These are phyloP conservation scores for Pyrocoelia pectoralis DNA, from an alignment of 2,888 invertebrate genomes.

Conservation along the genomic window DNA sequence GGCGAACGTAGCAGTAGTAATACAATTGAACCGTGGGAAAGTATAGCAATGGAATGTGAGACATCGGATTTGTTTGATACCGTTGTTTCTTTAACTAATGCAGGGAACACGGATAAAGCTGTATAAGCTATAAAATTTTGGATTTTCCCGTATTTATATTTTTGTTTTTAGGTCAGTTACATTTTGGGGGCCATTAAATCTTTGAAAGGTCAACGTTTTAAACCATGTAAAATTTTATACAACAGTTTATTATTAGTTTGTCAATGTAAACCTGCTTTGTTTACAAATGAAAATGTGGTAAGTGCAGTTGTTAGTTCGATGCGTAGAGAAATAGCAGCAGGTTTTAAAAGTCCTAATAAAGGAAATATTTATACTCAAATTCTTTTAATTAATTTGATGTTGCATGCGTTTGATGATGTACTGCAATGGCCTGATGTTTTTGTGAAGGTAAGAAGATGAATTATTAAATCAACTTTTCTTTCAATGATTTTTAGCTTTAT, in stretches of 20 bases:
- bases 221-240: conserved; percentile 82
- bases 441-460: conserved; percentile 71
- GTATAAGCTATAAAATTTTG: conserved; percentile 54
- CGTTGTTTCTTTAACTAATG: conserved; percentile 78
- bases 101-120: conserved; percentile 82
- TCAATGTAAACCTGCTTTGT: conserved; percentile 80
- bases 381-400: conserved; percentile 83
- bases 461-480: conserved; percentile 5
- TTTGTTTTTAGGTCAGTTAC: conserved; percentile 66
- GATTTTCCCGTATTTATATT: conserved; percentile 10
- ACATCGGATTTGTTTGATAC: conserved; percentile 78
- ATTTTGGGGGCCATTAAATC: conserved; percentile 89
- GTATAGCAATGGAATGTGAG: conserved; percentile 81
- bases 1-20: conserved; percentile 45
- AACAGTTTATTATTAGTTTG: conserved; percentile 82
- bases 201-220: conserved; percentile 79
- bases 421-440: conserved; percentile 92
- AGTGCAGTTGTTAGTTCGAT: conserved; percentile 83
- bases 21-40: conserved; percentile 72
- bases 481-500: conserved; percentile 72
- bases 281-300: conserved; percentile 77
- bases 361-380: conserved; percentile 83
- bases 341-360: conserved; percentile 74
- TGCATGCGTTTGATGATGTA: conserved; percentile 82
- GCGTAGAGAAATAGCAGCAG: conserved; percentile 74